phyloP scores from a whole-genome alignment of 1,140 invertebrate genomes.

The Achroia grisella region DNA sequence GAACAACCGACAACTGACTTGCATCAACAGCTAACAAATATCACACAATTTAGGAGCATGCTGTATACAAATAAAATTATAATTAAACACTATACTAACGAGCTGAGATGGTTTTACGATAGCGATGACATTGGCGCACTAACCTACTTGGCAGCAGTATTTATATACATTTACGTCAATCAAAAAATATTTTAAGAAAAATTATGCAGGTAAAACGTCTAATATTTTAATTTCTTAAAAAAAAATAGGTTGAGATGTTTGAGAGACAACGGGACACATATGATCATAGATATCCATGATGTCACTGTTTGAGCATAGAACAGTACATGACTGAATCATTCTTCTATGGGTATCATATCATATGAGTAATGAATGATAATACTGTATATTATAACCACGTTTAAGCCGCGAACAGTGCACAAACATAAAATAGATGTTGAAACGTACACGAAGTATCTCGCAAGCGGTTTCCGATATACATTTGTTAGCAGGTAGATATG shows the following conservation, averaged over 20 bases:
- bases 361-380: conserved; percentile 5
- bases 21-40: conserved; percentile 14
- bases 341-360: conserved; percentile 1
- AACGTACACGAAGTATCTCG: conserved; percentile 42
- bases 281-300: conserved; percentile 28
- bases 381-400: conserved; percentile 19
- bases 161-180: conserved; percentile 50
- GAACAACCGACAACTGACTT: conserved; percentile 14
- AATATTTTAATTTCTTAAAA: too few relatives aligned
- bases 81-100: conserved; percentile 24
- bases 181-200: conserved; percentile 43
- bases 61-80: conserved; percentile 16
- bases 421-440: conserved; percentile 30
- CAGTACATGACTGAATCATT: conserved; percentile 21
- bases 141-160: conserved; percentile 51
- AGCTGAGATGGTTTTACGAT: conserved; percentile 44
- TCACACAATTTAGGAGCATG: conserved; percentile 5
- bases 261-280: too few relatives aligned
- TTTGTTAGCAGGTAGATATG: conserved; percentile 30
- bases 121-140: conserved; percentile 61
- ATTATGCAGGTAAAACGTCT: too few relatives aligned
- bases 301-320: conserved; percentile 28
- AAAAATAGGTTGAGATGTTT: too few relatives aligned
- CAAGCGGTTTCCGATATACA: conserved; percentile 43
- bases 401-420: conserved; percentile 12